Evolutionary conservation across 2,888 invertebrate species (phyloP), one percentile per base, ranked within the genome.

Genomic region (Diaphora mendica): DNA sequence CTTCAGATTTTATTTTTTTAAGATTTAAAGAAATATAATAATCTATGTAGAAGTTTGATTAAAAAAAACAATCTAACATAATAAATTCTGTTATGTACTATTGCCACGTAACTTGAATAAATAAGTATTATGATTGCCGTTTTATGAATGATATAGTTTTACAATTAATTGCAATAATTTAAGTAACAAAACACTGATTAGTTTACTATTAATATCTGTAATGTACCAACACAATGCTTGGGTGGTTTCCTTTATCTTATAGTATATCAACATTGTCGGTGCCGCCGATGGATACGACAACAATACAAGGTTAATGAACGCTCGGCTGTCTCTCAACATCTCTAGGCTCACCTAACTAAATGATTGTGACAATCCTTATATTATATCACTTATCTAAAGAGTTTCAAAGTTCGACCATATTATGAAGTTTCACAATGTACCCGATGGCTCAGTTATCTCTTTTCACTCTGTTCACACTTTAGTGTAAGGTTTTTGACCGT

Each of bases 401-500:
- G 33, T 20, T 44, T 1, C 20, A 44, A 15, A 70, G 48, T 74
- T 62, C 62, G 42, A 59, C 26, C 39, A 42, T 51, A 39, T 42
- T 66, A 8, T 20, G 17, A 48, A 13, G 13, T 30, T 35, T 48
- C 48, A 68, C 33, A 64, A 44, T 39, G 39, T 71, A 26, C 51
- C 48, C 51, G 17, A 71, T 51, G 48, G 20, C 44, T 23, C 68
- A 51, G 26, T 15, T 26, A 62, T 30, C 11, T 51, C 23, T 15
- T 39, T 35, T 5, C 75, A 73, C 77, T 72, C 20, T 71, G 26
- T 20, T 48, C 7, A 23, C 71, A 80, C 68, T 82, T 86, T 85
- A 94, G 84, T 92, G 94, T 64, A 93, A 86, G 68, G 94, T 94
- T 82, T 93, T 94, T 20, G 93, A 92, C 76, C 94, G 84, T 86